phyloP scores from a whole-genome alignment of 2,888 invertebrate genomes.

The Cheilosia grossa region DNA sequence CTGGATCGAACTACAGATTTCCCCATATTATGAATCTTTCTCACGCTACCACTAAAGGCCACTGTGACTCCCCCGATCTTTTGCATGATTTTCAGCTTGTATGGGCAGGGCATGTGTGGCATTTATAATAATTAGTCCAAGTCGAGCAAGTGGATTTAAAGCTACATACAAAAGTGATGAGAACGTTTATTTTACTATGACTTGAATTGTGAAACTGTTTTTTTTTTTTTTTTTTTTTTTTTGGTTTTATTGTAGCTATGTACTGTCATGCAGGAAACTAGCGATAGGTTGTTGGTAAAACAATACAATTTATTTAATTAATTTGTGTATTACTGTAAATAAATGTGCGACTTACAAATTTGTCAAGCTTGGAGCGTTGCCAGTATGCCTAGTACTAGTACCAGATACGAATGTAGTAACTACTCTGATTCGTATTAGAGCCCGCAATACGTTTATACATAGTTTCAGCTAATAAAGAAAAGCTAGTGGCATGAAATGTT shows the following conservation, averaged over 20 bases:
- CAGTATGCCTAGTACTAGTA: too few species aligned
- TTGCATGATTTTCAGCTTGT: conserved; percentile 81
- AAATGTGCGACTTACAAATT: not conserved
- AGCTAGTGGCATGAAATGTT: too few species aligned
- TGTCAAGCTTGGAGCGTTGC: too few species aligned
- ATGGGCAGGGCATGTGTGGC: conserved; percentile 71
- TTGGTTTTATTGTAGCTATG: conserved; percentile 12
- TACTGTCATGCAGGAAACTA: conserved; percentile 3
- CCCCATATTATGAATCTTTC: conserved; percentile 79
- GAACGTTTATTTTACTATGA: conserved; percentile 44
- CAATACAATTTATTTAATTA: conserved; percentile 49
- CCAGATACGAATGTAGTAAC: too few species aligned
- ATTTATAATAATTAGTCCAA: conserved; percentile 72
- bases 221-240: too few species aligned
- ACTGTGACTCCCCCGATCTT: conserved; percentile 83
- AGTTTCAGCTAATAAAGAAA: too few species aligned
- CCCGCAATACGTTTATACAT: too few species aligned
- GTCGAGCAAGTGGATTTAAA: conserved; percentile 53
- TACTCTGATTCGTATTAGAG: too few species aligned
- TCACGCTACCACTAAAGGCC: conserved; percentile 81
- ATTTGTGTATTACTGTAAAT: not conserved
- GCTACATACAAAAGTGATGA: conserved; percentile 42
- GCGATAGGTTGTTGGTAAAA: conserved; percentile 51
- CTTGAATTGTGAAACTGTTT: conserved; percentile 35
- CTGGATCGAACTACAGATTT: conserved; percentile 76